Percentiles rank a stretch among this genome's conserved stretches.
phyloP scores from a whole-genome alignment of 2,888 invertebrate genomes.

The Hipparchia sbordonii region DNA sequence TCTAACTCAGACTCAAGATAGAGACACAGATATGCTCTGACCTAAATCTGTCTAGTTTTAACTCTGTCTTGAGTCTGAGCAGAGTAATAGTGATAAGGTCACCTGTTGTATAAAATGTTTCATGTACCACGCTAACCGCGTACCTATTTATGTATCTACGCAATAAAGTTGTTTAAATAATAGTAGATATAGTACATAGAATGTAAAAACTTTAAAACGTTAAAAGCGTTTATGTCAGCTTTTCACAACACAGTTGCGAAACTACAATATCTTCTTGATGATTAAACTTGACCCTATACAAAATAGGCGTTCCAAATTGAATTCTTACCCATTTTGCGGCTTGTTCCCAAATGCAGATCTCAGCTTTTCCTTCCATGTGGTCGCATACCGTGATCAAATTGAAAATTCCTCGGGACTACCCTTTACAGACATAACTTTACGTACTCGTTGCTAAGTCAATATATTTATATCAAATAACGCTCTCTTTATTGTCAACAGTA shows the following conservation, averaged over 20 bases:
- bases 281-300: constrained; percentile 45
- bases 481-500: constrained; percentile 11
- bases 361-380: constrained; percentile 59
- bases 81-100: no score
- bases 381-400: constrained; percentile 66
- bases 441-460: constrained; percentile 34
- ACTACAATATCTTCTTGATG: constrained; percentile 15
- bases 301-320: constrained; percentile 69
- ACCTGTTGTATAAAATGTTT: no score
- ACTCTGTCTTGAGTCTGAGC: no score
- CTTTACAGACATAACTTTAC: constrained; percentile 43
- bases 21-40: no score
- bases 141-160: no score
- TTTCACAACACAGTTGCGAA: neutral
- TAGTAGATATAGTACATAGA: no score
- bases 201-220: no score
- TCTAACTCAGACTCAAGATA: no score
- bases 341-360: constrained; percentile 63
- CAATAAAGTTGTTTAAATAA: no score
- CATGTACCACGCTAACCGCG: no score
- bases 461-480: constrained; percentile 25
- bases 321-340: constrained; percentile 54
- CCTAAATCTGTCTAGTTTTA: no score
- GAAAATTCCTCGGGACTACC: constrained; percentile 66
- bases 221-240: no score